Base-by-base conservation (phyloP, 2,113 vertebrate species). In the Heterotis niloticus region DNA sequence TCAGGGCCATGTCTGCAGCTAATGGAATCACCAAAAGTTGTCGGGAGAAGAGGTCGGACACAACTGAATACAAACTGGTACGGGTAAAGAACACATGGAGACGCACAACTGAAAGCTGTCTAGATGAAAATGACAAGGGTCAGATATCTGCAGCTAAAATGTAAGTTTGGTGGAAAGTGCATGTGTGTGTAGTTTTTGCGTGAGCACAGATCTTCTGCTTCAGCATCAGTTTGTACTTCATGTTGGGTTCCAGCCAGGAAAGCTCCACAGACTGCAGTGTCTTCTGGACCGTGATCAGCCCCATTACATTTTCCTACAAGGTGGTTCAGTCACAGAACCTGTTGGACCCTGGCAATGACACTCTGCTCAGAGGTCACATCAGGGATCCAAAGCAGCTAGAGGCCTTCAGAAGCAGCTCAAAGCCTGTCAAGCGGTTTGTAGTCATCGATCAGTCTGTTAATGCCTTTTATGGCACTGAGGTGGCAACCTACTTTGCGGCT, bases 251-350 rank as follows among this genome's bases (percentile, higher is more conserved):
- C 88, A 94, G 93, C 83, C 88, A 84, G 4, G 92, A 95, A 81
- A 87, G 78, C 18, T 2, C 84, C 82, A 88, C 89, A 0, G 83
- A 91, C 56, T 82, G 56, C 0, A 90, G 91, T 0, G 85, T 89
- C 65, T 88, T 88, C 75, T 94, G 93, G 93, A 94, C 89, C 0
- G 83, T 94, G 18, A 89, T 94, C 84, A 92, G 90, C 65, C 93
- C 92, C 72, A 93, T 93, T 72, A 87, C 89, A 65, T 93, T 95
- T 65, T 91, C 89, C 74, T 94, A 94, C 83, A 93, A 92, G 82
- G 92, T 94, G 10, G 88, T 88, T 14, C 90, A 94, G 88, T 91
- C 91, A 0, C 84, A 81, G 79, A 82, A 88, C 66, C 87, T 94
- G 54, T 85, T 95, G 84, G 90, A 94, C 16, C 90, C 91, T 0